Conservation (phyloP, 2,797 vertebrate species). For the Podarcis lilfordi region DNA sequence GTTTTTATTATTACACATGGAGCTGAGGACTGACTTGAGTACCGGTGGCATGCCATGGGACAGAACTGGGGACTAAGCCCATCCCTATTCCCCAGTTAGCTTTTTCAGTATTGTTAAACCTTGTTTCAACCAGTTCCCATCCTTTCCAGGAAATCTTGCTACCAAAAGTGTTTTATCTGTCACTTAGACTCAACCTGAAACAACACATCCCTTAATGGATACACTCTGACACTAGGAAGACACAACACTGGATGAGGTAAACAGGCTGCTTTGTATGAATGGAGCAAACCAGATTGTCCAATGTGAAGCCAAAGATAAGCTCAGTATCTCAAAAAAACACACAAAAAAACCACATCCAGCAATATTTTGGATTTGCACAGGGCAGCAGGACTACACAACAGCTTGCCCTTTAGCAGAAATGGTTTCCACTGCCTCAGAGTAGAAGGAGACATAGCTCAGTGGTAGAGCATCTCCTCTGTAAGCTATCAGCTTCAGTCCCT, state of each 20-base stretch:
- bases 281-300: neutral
- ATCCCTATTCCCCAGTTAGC: neutral
- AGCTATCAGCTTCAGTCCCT: too few relatives aligned
- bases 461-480: too few relatives aligned
- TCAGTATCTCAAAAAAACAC: neutral
- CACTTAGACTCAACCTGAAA: neutral
- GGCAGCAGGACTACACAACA: slow-evolving; percentile 8
- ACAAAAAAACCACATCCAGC: neutral
- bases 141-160: slow-evolving; percentile 30
- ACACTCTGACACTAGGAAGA: neutral
- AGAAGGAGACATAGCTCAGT: too few relatives aligned
- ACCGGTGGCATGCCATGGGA: too few relatives aligned
- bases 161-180: neutral
- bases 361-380: neutral
- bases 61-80: too few relatives aligned
- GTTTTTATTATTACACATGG: too few relatives aligned
- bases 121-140: slow-evolving; percentile 45
- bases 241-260: neutral
- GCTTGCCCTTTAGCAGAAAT: neutral
- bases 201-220: neutral
- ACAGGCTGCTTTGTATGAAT: neutral
- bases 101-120: slow-evolving; percentile 22
- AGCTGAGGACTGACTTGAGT: too few relatives aligned
- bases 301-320: slow-evolving; percentile 16
- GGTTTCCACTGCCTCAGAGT: neutral